Percentiles rank a stretch among this genome's conserved stretches.
Evolutionary conservation across 1,140 invertebrate species (phyloP).

Genomic region (Aphaenogaster floridana): DNA sequence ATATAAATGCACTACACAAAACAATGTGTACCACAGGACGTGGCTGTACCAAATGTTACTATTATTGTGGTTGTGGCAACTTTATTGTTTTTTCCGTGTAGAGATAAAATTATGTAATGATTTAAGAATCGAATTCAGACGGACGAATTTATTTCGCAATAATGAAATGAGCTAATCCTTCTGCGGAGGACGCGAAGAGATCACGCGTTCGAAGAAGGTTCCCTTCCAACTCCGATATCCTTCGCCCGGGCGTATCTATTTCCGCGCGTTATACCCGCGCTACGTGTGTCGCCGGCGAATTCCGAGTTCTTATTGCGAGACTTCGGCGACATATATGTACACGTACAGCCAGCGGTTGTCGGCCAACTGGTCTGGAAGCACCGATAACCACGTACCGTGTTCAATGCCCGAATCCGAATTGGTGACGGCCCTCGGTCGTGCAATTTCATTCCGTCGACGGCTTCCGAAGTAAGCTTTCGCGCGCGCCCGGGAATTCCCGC

Average conservation of each 20-base stretch:
- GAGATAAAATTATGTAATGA: not conserved
- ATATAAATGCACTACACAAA: too few species aligned
- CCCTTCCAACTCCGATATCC: not conserved
- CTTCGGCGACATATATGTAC: not conserved
- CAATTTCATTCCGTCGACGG: slow-evolving; percentile 50
- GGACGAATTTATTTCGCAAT: not conserved
- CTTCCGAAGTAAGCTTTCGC: slow-evolving; percentile 31
- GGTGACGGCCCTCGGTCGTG: slow-evolving; percentile 43
- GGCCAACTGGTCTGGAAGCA: slow-evolving; percentile 70
- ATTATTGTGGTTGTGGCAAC: too few species aligned
- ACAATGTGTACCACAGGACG: too few species aligned
- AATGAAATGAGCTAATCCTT: not conserved
- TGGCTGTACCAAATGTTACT: too few species aligned
- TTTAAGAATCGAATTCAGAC: slow-evolving; percentile 20
- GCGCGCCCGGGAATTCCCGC: slow-evolving; percentile 11
- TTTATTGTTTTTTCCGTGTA: too few species aligned
- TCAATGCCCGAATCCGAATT: slow-evolving; percentile 73
- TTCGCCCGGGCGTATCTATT: slow-evolving; percentile 46
- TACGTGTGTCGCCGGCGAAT: slow-evolving; percentile 54
- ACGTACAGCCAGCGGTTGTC: slow-evolving; percentile 26
- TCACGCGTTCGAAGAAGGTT: not conserved
- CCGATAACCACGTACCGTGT: slow-evolving; percentile 74
- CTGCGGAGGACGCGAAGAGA: slow-evolving; percentile 4
- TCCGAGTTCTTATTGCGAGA: slow-evolving; percentile 46
- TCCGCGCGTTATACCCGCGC: slow-evolving; percentile 45